Base-by-base conservation (phyloP, 2,113 vertebrate genomes). In the Brachyhypopomus occidentalis region DNA sequence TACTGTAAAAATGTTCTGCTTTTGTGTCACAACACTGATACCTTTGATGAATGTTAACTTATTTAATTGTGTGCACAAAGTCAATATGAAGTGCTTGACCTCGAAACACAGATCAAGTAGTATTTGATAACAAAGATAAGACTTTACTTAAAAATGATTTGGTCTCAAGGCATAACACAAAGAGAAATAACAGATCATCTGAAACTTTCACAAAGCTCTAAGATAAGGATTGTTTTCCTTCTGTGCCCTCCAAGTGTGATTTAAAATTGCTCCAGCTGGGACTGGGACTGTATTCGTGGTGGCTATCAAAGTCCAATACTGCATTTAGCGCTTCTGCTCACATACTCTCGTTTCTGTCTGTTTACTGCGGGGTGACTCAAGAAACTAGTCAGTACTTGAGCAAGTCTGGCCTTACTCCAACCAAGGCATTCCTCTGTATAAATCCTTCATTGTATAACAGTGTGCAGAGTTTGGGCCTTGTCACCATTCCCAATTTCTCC, bases 391-490 rank as follows among this genome's bases (percentile, higher is more conserved):
- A 64, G 74, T 76, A 80, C 86, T 81, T 83, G 84, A 85, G 56
- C 17, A 22, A 73, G 23, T 36, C 72, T 83, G 85, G 84, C 85
- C 67, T 45, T 22, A 78, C 55, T 78, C 83, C 85, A 87, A 67
- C 59, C 3, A 8, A 78, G 64, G 75, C 79, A 86, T 87, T 84
- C 78, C 82, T 85, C 34, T 67, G 48, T 52, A 85, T 84, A 87
- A 87, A 84, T 83, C 80, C 59, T 60, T 78, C 81, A 84, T 81
- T 85, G 81, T 85, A 66, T 81, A 79, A 79, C 41, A 81, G 41
- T 71, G 69, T 84, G 34, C 71, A 71, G 56, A 79, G 72, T 83
- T 88, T 62, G 58, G 62, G 22, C 78, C 66, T 79, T 80, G 56
- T 79, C 63, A 84, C 52, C 41, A 63, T 72, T 64, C 70, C 71